Percentiles rank a stretch among this genome's conserved stretches.
Conservation (phyloP, 2,888 invertebrate species). For the Drosophila putrida region DNA sequence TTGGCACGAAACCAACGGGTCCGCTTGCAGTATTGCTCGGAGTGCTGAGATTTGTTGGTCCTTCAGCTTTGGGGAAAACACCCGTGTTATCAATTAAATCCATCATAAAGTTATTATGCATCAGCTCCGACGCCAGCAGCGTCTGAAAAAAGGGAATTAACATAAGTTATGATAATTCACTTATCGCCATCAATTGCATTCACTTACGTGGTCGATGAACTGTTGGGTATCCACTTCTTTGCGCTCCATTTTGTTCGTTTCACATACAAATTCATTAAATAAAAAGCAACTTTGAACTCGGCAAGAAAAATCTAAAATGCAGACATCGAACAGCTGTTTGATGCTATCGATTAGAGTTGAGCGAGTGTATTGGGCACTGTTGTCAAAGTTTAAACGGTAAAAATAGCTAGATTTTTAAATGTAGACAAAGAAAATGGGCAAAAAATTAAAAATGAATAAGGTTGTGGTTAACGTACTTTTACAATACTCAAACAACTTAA, state of each 20-base stretch:
- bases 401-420: not conserved
- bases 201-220: slow-evolving; percentile 84
- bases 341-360: slow-evolving; percentile 23
- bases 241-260: slow-evolving; percentile 67
- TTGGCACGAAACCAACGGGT: slow-evolving; percentile 26
- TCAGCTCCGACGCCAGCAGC: slow-evolving; percentile 82
- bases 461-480: too few relatives aligned
- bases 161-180: not conserved
- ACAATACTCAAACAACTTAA: too few relatives aligned
- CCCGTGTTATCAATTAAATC: slow-evolving; percentile 80
- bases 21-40: slow-evolving; percentile 24
- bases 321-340: slow-evolving; percentile 44
- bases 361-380: not conserved
- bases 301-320: slow-evolving; percentile 49
- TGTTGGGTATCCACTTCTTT: slow-evolving; percentile 76
- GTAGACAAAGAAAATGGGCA: not conserved
- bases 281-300: slow-evolving; percentile 44
- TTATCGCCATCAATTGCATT: accelerated
- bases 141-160: slow-evolving; percentile 61
- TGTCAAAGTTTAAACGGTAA: not conserved
- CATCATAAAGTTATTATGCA: slow-evolving; percentile 83
- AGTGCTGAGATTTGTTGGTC: slow-evolving; percentile 65
- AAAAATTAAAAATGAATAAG: not conserved
- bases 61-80: slow-evolving; percentile 61
- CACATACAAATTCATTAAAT: slow-evolving; percentile 57